Conservation (phyloP, 2,797 vertebrate species). For the Tapera naevia region DNA sequence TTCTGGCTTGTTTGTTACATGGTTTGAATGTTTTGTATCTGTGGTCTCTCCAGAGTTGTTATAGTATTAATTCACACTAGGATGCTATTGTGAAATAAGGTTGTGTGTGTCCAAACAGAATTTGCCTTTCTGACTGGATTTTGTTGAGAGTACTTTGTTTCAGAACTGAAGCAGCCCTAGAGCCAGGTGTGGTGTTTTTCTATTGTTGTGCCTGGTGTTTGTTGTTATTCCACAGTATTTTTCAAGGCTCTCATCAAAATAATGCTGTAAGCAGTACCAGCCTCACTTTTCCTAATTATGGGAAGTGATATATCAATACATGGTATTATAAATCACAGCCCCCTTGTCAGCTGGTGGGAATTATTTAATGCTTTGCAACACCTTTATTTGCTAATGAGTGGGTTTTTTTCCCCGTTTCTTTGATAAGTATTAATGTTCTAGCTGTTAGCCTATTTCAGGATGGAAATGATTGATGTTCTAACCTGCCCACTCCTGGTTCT, state of each 20-base stretch:
- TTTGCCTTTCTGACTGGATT: background rate
- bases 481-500: background rate
- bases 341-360: conserved; percentile 47
- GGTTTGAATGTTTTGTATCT: background rate
- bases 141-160: background rate
- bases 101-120: background rate
- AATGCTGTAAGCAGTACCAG: conserved; percentile 41
- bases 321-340: conserved; percentile 45
- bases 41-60: background rate
- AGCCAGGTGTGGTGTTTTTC: background rate
- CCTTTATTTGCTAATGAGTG: conserved; percentile 60
- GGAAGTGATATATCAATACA: conserved; percentile 56
- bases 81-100: background rate
- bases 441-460: conserved; percentile 48
- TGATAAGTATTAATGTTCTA: conserved; percentile 57
- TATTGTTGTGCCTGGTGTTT: background rate
- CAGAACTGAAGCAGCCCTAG: background rate
- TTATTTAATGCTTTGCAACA: conserved; percentile 59
- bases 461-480: conserved; percentile 45
- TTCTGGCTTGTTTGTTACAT: background rate
- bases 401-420: background rate
- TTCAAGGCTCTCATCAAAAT: conserved; percentile 42
- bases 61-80: background rate
- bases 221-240: conserved; percentile 22
- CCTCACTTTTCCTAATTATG: conserved; percentile 50